phyloP scores from a whole-genome alignment of 2,888 invertebrate genomes.

The Celastrina argiolus region DNA sequence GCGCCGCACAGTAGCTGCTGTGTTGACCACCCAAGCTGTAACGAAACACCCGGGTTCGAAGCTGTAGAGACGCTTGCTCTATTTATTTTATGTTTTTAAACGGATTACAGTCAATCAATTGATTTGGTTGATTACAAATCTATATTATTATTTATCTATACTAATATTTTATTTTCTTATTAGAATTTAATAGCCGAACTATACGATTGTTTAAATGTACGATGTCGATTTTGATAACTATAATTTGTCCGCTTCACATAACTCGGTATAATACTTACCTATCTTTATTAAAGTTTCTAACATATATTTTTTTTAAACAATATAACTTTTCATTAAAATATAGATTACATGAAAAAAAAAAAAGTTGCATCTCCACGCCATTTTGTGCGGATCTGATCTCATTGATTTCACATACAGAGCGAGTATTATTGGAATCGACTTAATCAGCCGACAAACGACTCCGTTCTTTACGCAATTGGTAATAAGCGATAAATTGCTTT shows the following conservation, averaged over 20 bases:
- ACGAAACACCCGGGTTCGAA: slow-evolving; percentile 61
- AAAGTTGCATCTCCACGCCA: slow-evolving; percentile 31
- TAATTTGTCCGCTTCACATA: too few species aligned
- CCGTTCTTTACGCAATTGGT: slow-evolving; percentile 19
- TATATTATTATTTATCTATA: too few species aligned
- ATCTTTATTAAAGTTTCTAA: too few species aligned
- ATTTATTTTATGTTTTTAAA: background rate
- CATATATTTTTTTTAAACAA: background rate
- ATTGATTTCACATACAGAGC: slow-evolving; percentile 43
- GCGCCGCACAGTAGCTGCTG: slow-evolving; percentile 20
- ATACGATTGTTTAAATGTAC: too few species aligned
- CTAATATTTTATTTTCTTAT: too few species aligned
- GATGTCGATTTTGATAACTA: too few species aligned
- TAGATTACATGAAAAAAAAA: too few species aligned
- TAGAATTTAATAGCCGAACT: too few species aligned
- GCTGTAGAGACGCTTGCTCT: slow-evolving; percentile 37
- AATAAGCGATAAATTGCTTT: slow-evolving; percentile 28
- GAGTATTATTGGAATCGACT: slow-evolving; percentile 32
- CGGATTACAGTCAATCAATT: too few species aligned
- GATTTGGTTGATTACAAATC: too few species aligned
- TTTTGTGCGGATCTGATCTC: slow-evolving; percentile 40
- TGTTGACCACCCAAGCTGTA: slow-evolving; percentile 65
- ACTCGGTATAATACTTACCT: too few species aligned
- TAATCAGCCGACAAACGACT: slow-evolving; percentile 36
- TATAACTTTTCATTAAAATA: background rate